Evolutionary conservation across 2,888 invertebrate genomes (phyloP).

Genomic region (Amiota minor): DNA sequence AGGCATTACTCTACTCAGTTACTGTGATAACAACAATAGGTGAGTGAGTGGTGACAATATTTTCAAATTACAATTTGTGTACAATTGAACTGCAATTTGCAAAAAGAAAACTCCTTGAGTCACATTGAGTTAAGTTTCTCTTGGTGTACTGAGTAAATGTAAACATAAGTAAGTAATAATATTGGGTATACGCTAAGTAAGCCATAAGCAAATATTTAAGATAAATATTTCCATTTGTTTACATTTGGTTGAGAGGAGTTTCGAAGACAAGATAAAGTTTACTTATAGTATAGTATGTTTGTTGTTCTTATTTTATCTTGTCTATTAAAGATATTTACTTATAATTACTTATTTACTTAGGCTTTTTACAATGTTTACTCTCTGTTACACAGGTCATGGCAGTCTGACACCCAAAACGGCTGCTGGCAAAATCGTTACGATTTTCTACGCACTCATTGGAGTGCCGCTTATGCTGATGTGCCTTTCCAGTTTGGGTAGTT

Average conservation of each 20-base stretch:
- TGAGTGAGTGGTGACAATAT: conserved; percentile 72
- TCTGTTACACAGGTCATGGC: conserved; percentile 82
- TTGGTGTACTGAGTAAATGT: background rate
- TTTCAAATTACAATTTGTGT: too few relatives aligned
- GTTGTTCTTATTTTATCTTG: conserved; percentile 25
- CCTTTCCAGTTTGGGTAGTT: conserved; percentile 86
- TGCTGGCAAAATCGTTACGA: conserved; percentile 87
- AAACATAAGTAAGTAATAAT: conserved; percentile 13
- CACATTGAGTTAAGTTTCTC: too few relatives aligned
- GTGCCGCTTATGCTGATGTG: conserved; percentile 91
- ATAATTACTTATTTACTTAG: conserved; percentile 4
- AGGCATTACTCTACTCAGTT: conserved; percentile 87
- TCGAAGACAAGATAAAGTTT: conserved; percentile 36
- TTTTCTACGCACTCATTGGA: conserved; percentile 89
- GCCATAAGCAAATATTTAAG: conserved; percentile 30
- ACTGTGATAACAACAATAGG: conserved; percentile 92
- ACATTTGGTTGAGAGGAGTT: conserved; percentile 7
- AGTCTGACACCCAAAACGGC: conserved; percentile 88
- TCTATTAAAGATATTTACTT: conserved; percentile 18
- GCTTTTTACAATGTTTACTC: conserved; percentile 29
- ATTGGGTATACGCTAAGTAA: conserved; percentile 54
- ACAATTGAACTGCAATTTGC: too few relatives aligned
- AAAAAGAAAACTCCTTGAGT: too few relatives aligned
- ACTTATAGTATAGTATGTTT: conserved; percentile 18
- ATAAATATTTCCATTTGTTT: conserved; percentile 52